Evolutionary conservation across 1,140 invertebrate genomes (phyloP), one percentile per base, ranked within the genome.

Genomic region (Heliconius eleuchia): DNA sequence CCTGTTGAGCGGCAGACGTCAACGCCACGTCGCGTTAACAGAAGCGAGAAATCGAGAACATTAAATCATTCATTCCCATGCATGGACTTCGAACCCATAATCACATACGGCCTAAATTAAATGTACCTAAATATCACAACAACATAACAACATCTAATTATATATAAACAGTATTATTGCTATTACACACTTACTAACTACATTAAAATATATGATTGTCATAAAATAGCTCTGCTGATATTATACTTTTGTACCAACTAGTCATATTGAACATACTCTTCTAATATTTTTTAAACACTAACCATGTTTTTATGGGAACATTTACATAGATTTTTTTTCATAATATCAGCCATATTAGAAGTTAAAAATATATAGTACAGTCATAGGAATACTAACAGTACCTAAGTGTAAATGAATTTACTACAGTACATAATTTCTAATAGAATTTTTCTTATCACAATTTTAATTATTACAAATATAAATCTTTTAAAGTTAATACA

Each of bases 181-280:
- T 76, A 76, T 71, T 76, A 76, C 27, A 57, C n/a, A 70, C 42
- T 76, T 70, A 70, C 16, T 71, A 27, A 39, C 60, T 76, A 76
- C 5, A 39, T 42, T 66, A 39, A 60, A 52, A 52, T 52, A 76
- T 76, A 77, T 34, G 30, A 77, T 71, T 70, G 50, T 73, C 77
- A 57, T 73, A 78, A 73, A 73, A 73, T 78, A 78, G 71, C 71
- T 77, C 71, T 57, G 60, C 9, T 66, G 60, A 66, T 66, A 66
- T 66, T 30, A 66, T 66, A 30, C 3, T 7, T 55, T 74, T 74
- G 73, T 55, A 74, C 73, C 50, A 30, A 57, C 60, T 66, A 66
- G 18, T 19, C 18, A 60, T 60, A 23, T 60, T 60, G n/a, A 66
- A 30, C 27, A 66, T 66, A 30, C 27, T 27, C 23, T 30, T 66